Conservation (phyloP, 2,888 invertebrate species). For the Spodoptera exigua region DNA sequence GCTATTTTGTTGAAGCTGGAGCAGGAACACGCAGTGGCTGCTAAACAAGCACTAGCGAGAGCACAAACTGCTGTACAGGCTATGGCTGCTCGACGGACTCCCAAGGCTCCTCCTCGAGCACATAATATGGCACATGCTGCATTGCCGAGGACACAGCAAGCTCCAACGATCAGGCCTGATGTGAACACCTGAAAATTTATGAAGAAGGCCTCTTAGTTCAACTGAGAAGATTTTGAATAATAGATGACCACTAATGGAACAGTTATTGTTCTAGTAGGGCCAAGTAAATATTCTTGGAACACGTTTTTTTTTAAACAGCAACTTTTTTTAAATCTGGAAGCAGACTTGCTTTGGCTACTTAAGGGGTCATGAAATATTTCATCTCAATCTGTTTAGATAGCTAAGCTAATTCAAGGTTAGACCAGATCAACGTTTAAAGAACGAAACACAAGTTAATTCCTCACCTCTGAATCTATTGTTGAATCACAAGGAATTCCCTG, state of each 20-base stretch:
- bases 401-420: too few species aligned
- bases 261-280: too few species aligned
- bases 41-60: slow-evolving; percentile 75
- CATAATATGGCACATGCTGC: slow-evolving; percentile 78
- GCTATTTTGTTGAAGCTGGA: slow-evolving; percentile 71
- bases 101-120: slow-evolving; percentile 76
- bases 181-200: slow-evolving; percentile 75
- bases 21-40: slow-evolving; percentile 80
- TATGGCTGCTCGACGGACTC: slow-evolving; percentile 78
- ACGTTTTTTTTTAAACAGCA: too few species aligned
- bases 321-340: too few species aligned
- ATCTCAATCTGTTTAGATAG: too few species aligned
- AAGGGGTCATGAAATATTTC: too few species aligned
- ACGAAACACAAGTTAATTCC: slow-evolving; percentile 10
- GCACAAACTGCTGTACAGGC: slow-evolving; percentile 80
- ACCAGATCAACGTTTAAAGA: too few species aligned
- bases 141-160: slow-evolving; percentile 82
- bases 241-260: too few species aligned
- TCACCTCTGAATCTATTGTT: slow-evolving; percentile 78
- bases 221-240: too few species aligned
- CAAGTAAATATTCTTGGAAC: too few species aligned
- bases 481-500: slow-evolving; percentile 67
- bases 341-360: too few species aligned
- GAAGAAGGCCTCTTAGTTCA: not conserved
- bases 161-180: slow-evolving; percentile 83